Evolutionary conservation across 2,797 vertebrate species (phyloP), one percentile per base, ranked within the genome.

Genomic region (Muscicapa comitata): DNA sequence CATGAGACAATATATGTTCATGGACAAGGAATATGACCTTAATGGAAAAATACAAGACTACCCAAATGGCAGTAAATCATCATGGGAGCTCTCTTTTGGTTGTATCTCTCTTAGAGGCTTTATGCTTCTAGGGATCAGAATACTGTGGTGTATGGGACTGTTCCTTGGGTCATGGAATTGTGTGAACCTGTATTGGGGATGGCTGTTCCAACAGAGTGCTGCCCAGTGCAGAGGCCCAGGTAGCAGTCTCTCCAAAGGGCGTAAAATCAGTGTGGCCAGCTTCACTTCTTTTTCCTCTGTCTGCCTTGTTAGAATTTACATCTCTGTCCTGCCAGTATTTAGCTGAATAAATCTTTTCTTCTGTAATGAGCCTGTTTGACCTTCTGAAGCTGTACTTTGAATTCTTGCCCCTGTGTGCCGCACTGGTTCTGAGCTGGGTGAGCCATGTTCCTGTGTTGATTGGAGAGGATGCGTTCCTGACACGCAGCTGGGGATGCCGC

Each of bases 401-500:
- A 54, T 73, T 58, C 42, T 54, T 83, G 35, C 20, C 50, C 20
- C 35, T 58, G 19, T 4, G 4, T 84, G 65, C 57, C 50, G 11
- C 1, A 0, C 5, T 24, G 17, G 8, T 48, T 89, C 47, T 19
- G 25, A 86, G 40, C 58, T 58, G 74, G 18, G 26, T 6, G 9
- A 77, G 16, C 7, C 19, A 1, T 0, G 7, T 35, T 35, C 8
- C 51, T 25, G 40, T 45, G 50, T n/a, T 82, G 75, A 26, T 26
- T 66, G 55, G 17, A 51, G 28, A 50, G 67, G 26, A 26, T 53
- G 20, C 0, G 0, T 68, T 85, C 38, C 65, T 63, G 42, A 26
- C 0, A 0, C 3, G 29, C 62, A 31, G 28, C 61, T 63, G 73
- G 35, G 21, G n/a, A 28, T 5, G 10, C n/a, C 13, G n/a, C 75